Evolutionary conservation across 2,113 vertebrate genomes (phyloP).

Genomic region (Anseranas semipalmata): DNA sequence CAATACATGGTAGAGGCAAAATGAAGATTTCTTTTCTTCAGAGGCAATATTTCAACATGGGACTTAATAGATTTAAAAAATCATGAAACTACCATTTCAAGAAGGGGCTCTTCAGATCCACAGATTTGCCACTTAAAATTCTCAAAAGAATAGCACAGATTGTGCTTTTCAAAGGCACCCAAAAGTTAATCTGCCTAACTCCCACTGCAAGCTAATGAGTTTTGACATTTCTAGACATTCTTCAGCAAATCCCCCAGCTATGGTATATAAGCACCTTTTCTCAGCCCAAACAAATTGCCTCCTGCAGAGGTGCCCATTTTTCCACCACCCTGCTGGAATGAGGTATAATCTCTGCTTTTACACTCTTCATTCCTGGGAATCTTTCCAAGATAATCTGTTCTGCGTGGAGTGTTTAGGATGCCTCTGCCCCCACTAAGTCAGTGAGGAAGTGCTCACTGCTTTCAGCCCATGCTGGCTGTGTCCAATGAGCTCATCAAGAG

Average conservation of each 20-base stretch:
- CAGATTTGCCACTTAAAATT: neutral
- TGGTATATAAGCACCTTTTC: neutral
- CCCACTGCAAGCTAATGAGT: neutral
- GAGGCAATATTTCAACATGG: neutral
- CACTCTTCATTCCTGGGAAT: neutral
- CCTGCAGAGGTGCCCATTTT: neutral
- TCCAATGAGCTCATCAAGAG: constrained; percentile 25
- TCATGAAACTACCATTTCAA: neutral
- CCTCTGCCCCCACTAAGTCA: neutral
- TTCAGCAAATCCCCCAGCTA: neutral
- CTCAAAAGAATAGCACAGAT: neutral
- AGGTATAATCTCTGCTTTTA: neutral
- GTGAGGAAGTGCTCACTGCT: neutral
- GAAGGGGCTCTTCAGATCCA: neutral
- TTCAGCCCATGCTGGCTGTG: neutral
- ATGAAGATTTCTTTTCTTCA: neutral
- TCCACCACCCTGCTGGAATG: neutral
- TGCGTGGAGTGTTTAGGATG: neutral
- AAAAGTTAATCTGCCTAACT: neutral
- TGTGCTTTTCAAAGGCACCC: neutral
- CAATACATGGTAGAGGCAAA: neutral
- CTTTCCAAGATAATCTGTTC: constrained; percentile 30
- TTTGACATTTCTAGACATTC: neutral
- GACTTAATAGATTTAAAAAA: neutral
- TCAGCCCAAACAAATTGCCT: neutral